phyloP scores from a whole-genome alignment of 2,888 invertebrate species.

The Xanthorhoe spadicearia region DNA sequence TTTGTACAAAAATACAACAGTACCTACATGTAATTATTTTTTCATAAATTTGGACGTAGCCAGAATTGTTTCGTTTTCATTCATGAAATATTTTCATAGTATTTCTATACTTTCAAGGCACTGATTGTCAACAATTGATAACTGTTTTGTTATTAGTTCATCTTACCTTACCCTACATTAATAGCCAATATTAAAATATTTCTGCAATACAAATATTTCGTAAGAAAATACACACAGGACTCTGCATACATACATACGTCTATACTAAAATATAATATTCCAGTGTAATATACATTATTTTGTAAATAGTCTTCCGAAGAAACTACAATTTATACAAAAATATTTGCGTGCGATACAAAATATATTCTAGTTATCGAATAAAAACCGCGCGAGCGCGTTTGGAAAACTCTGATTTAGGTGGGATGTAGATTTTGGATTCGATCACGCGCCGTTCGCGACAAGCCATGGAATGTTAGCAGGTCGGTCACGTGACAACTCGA shows the following conservation, averaged over 20 bases:
- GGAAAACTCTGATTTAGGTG: constrained; percentile 69
- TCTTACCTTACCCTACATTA: constrained; percentile 77
- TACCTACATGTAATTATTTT: constrained; percentile 49
- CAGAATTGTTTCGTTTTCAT: constrained; percentile 52
- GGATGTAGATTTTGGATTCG: constrained; percentile 76
- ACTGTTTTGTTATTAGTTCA: constrained; percentile 73
- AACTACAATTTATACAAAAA: constrained; percentile 79
- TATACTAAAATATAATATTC: constrained; percentile 80
- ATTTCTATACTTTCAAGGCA: constrained; percentile 78
- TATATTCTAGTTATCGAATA: constrained; percentile 58
- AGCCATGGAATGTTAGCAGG: constrained; percentile 73
- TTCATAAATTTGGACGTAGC: constrained; percentile 64
- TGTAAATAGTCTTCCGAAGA: constrained; percentile 79
- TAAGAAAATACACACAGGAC: constrained; percentile 82
- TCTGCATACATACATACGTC: constrained; percentile 80
- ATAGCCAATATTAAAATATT: constrained; percentile 83
- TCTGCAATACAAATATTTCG: constrained; percentile 77
- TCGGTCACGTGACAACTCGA: constrained; percentile 47
- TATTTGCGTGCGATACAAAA: constrained; percentile 70
- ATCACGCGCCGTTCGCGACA: constrained; percentile 68
- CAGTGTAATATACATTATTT: constrained; percentile 76
- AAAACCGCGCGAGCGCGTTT: constrained; percentile 60
- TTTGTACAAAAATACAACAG: constrained; percentile 54
- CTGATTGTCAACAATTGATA: constrained; percentile 79
- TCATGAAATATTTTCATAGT: constrained; percentile 72